Conservation (phyloP, 2,797 vertebrate species). For the Gallirallus australis region DNA sequence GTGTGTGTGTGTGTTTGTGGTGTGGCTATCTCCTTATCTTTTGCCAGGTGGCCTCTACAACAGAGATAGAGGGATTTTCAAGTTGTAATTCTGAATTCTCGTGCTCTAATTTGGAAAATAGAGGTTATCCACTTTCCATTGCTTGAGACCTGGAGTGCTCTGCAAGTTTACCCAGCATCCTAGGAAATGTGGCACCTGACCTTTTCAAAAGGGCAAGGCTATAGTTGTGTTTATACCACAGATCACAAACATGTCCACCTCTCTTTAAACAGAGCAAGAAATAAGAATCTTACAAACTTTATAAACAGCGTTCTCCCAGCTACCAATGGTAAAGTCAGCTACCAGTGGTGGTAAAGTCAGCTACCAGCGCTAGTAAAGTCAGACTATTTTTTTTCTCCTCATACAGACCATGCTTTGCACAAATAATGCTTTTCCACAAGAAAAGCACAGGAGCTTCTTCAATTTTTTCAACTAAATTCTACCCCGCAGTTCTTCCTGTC, state of each 20-base stretch:
- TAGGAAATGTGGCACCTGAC: not conserved
- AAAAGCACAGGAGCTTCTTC: not conserved
- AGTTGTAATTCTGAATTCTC: not conserved
- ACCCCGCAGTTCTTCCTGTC: not conserved
- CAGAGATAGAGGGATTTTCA: not conserved
- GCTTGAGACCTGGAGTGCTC: not conserved
- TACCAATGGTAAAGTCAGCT: not conserved
- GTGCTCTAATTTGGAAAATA: not conserved
- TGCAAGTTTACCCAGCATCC: not conserved
- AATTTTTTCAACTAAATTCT: not conserved
- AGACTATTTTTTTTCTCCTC: not conserved
- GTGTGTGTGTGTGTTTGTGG: too few relatives aligned
- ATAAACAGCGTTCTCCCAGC: not conserved
- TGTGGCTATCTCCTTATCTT: not conserved
- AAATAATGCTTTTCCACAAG: not conserved
- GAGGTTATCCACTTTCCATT: not conserved
- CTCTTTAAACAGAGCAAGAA: not conserved
- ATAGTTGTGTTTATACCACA: not conserved
- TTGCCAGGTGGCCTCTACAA: not conserved
- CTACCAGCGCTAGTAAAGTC: not conserved
- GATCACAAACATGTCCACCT: not conserved
- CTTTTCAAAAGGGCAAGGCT: constrained; percentile 16
- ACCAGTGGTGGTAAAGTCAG: not conserved
- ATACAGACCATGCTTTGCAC: not conserved
- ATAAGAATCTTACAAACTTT: not conserved